phyloP scores from a whole-genome alignment of 2,113 vertebrate genomes.

The Lichenostomus cassidix region DNA sequence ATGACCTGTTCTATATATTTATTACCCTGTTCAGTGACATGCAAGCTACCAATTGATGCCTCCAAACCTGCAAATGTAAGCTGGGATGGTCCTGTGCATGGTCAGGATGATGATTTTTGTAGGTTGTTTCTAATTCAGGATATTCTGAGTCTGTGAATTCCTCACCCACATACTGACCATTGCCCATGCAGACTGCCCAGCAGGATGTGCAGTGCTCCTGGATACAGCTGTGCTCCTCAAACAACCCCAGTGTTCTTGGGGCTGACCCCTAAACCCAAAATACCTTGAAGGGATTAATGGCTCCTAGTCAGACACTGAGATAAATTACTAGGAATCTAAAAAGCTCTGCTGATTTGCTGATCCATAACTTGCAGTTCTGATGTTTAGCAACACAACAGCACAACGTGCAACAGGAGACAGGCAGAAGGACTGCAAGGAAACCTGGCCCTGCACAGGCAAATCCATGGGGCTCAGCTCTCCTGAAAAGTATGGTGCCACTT shows the following conservation, averaged over 20 bases:
- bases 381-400: background rate
- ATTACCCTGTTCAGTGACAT: background rate
- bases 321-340: background rate
- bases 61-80: background rate
- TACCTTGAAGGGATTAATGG: background rate
- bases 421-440: background rate
- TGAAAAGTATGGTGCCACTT: background rate
- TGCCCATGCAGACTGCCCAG: background rate
- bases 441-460: background rate
- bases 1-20: background rate
- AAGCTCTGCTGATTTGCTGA: background rate
- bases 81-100: background rate
- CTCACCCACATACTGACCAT: background rate
- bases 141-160: background rate
- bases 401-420: accelerated
- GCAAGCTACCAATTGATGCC: background rate
- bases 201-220: background rate
- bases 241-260: background rate
- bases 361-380: background rate
- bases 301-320: background rate
- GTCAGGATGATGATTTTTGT: background rate
- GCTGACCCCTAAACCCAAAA: background rate
- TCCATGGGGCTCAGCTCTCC: background rate
- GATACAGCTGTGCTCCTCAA: background rate
- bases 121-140: background rate